Base-by-base conservation (phyloP, 2,113 vertebrate genomes). In the Xyrauchen texanus region DNA sequence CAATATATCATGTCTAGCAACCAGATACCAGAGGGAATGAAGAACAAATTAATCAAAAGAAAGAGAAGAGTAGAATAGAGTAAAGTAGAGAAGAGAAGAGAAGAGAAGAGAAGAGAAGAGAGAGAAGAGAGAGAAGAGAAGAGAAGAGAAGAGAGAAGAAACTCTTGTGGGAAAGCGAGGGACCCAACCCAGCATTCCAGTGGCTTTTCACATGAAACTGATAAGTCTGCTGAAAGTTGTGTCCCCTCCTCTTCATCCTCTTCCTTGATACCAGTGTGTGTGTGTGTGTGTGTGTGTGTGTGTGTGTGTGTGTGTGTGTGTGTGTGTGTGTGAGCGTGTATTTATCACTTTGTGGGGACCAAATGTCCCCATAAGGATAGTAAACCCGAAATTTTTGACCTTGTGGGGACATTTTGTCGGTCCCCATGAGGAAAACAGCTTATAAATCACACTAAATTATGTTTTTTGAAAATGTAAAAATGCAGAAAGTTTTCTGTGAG, bases 151-250 rank as follows among this genome's bases (percentile, higher is more conserved):
- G 3, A 34, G 55, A 52, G 58, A 45, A 7, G 52, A 45, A 46
- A 12, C 0, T 49, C 90, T 92, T 91, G 94, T 94, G 93, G 94
- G 93, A 95, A 95, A 94, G 88, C 87, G 87, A 84, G 86, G 69
- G 83, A 88, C 86, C 91, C 90, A 91, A 90, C 88, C 89, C 86
- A 84, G 83, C 88, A 89, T 93, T 93, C 90, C 90, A 65, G 57
- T 81, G 82, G 65, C 85, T 88, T 87, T 90, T 91, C 90, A 94
- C 86, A 86, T 89, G 86, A 94, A 94, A 90, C 89, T 66, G 91
- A 91, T 91, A 90, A 91, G 88, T 86, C 88, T 89, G 82, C 82
- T 89, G 81, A 90, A 89, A 91, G 15, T 64, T 87, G 84, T 85
- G 81, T 84, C 85, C 82, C 87, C 86, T 87, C 82, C 87, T 44